These are phyloP conservation scores for Cassiopea xamachana DNA, from an alignment of 30 jellyfish, hydroid and myxozoan genomes.

Conservation along the genomic window DNA sequence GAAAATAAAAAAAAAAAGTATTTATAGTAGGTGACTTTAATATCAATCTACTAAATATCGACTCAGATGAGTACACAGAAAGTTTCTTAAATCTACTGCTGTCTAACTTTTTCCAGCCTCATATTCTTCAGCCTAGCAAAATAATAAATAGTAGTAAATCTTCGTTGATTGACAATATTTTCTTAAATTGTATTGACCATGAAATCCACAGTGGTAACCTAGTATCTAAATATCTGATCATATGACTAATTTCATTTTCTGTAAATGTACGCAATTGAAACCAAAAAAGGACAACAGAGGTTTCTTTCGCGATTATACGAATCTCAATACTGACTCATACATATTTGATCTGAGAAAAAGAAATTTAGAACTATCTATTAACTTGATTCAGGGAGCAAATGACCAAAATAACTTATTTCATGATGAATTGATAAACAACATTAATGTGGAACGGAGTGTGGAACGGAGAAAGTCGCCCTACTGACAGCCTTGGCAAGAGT, in stretches of 20 bases:
- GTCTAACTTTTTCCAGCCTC: background rate
- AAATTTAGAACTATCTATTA: background rate
- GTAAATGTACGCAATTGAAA: conserved; percentile 3
- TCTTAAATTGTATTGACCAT: conserved; percentile 21
- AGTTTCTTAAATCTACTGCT: background rate
- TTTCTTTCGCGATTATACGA: conserved; percentile 29
- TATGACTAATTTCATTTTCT: conserved; percentile 41
- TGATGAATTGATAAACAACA: background rate
- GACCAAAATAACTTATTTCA: conserved; percentile 37
- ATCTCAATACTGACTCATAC: conserved; percentile 8
- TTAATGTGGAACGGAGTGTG: background rate
- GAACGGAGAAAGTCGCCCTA: background rate
- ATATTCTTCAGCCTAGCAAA: conserved; percentile 21
- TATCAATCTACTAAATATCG: conserved; percentile 35
- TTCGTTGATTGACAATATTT: conserved; percentile 37
- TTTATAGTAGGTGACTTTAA: conserved; percentile 46
- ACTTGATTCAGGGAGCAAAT: conserved; percentile 28
- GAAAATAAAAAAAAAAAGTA: conserved; percentile 34
- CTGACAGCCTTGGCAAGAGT: conserved; percentile 36
- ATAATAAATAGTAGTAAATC: conserved; percentile 20
- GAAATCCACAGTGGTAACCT: conserved; percentile 29
- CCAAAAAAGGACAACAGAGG: conserved; percentile 11
- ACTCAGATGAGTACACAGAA: conserved; percentile 36
- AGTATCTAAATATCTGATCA: conserved; percentile 29
- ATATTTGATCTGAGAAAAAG: conserved; percentile 23